These are phyloP conservation scores for Phoenoteleia sp. DNA, from an alignment of 2,888 invertebrate species.

Conservation along the genomic window DNA sequence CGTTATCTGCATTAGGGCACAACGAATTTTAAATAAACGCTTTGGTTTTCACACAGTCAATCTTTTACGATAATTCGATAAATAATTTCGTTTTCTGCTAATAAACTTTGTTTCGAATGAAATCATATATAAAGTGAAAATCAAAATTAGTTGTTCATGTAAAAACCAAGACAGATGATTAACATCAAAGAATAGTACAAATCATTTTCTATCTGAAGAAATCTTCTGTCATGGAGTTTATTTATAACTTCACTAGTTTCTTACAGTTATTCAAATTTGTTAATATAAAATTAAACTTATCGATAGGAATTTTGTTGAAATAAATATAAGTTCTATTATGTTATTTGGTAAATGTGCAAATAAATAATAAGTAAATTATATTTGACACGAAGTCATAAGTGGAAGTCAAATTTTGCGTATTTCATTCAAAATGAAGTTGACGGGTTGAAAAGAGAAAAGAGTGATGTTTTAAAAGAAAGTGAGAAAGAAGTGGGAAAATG, in stretches of 20 bases:
- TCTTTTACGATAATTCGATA: background rate
- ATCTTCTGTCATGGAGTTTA: slow-evolving; percentile 1
- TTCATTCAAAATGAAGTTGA: slow-evolving; percentile 42
- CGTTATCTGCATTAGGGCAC: slow-evolving; percentile 15
- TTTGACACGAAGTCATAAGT: no score
- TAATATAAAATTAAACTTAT: no score
- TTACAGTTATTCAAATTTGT: no score
- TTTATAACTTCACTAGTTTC: no score
- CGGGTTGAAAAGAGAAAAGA: slow-evolving; percentile 1
- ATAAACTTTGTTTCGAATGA: slow-evolving; percentile 29
- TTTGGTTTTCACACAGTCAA: slow-evolving; percentile 17
- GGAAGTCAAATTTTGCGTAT: slow-evolving; percentile 8
- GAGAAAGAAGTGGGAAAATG: slow-evolving; percentile 15
- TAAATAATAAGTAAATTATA: no score
- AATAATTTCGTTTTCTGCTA: no score
- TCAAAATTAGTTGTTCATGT: background rate
- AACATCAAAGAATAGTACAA: slow-evolving; percentile 1
- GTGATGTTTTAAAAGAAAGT: slow-evolving; percentile 26
- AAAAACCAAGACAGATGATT: slow-evolving; percentile 1
- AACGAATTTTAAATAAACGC: slow-evolving; percentile 36
- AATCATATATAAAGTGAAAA: background rate
- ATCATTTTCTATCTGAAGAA: slow-evolving; percentile 2
- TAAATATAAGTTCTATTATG: no score
- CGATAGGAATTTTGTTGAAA: no score
- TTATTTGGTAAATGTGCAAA: no score